phyloP scores from a whole-genome alignment of 2,888 invertebrate species.

The Mythimna impura region DNA sequence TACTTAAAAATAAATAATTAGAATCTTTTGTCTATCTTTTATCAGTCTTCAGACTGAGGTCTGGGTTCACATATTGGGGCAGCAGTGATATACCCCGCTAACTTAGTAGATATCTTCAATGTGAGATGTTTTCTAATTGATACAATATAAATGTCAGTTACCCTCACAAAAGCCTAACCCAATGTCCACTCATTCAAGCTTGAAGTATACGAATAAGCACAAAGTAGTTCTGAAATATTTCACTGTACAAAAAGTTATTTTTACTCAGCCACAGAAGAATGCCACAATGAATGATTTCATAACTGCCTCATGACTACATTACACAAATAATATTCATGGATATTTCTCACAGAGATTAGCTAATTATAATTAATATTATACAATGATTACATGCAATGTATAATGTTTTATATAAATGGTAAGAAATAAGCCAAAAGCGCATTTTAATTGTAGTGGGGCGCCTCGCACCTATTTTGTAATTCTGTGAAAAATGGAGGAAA shows the following conservation, averaged over 20 bases:
- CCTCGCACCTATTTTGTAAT: conserved; percentile 1
- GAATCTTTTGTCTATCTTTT: conserved; percentile 53
- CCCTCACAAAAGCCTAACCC: conserved; percentile 31
- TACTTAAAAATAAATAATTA: conserved; percentile 65
- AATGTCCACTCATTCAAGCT: conserved; percentile 43
- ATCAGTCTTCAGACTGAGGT: conserved; percentile 56
- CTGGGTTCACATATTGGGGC: conserved; percentile 29
- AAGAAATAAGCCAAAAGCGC: conserved; percentile 46
- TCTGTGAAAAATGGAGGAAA: not conserved
- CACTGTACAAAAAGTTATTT: conserved; percentile 59
- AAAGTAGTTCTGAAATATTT: conserved; percentile 50
- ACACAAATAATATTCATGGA: conserved; percentile 63
- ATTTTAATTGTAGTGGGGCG: conserved; percentile 8
- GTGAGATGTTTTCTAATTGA: conserved; percentile 39
- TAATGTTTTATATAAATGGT: conserved; percentile 48
- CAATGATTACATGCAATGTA: conserved; percentile 56
- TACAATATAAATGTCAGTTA: conserved; percentile 36
- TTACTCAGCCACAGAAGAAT: conserved; percentile 55
- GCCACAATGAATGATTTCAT: conserved; percentile 55
- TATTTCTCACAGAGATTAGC: conserved; percentile 63
- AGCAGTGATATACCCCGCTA: conserved; percentile 52
- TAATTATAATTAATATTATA: conserved; percentile 54
- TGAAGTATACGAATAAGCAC: conserved; percentile 55
- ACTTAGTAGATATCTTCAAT: conserved; percentile 43
- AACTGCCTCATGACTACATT: conserved; percentile 60